Conservation (phyloP, 2,113 vertebrate genomes). For the Prochilodus magdalenae region DNA sequence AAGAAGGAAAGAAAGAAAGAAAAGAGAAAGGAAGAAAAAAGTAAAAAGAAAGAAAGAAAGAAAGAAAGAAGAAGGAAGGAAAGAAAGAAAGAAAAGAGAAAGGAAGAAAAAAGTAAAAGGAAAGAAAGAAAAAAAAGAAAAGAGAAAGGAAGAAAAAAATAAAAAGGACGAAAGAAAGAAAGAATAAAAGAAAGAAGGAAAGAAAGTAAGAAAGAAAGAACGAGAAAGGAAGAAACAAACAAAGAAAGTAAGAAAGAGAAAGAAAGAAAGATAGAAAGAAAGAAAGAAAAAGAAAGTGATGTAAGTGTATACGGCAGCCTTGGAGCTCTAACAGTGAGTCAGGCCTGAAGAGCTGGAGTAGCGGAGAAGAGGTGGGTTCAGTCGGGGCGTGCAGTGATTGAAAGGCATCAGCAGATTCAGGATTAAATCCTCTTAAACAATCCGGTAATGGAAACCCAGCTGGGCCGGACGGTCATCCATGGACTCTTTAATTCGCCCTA, state of each 20-base stretch:
- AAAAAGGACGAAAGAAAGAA: neutral
- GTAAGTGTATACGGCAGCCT: no score
- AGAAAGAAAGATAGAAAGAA: neutral
- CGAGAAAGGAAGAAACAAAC: neutral
- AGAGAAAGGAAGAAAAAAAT: neutral
- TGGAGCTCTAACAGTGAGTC: neutral
- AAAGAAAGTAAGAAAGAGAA: no score
- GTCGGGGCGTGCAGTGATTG: neutral
- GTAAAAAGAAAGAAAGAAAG: neutral
- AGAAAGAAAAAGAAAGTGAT: neutral
- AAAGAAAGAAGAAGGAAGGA: neutral
- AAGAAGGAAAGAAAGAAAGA: neutral
- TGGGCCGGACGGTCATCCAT: conserved; percentile 39
- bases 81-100: neutral
- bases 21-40: neutral
- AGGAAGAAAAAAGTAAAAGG: neutral
- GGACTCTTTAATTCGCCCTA: conserved; percentile 30
- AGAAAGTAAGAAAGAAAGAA: neutral
- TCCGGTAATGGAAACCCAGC: conserved; percentile 34
- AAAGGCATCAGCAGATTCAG: neutral
- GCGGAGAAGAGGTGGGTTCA: neutral
- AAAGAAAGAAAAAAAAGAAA: neutral
- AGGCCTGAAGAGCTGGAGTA: no score
- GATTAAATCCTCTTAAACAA: conserved; percentile 46
- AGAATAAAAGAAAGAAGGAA: neutral